phyloP scores from a whole-genome alignment of 2,113 vertebrate genomes.

The Nyctereutes procyonoides region DNA sequence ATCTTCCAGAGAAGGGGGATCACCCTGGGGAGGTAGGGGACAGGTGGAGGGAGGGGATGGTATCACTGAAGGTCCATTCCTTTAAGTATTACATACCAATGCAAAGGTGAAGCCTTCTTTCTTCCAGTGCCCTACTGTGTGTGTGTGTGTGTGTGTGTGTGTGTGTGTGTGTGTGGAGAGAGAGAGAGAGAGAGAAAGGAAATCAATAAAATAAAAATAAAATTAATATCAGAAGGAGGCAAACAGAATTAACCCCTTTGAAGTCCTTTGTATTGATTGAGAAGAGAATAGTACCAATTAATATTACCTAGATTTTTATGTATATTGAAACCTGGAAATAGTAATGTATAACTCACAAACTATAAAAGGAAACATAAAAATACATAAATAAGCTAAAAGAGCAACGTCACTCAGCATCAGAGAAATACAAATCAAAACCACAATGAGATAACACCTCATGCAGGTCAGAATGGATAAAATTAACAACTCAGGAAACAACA shows the following conservation, averaged over 20 bases:
- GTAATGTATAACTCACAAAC: neutral
- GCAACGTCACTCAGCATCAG: neutral
- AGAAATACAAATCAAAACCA: neutral
- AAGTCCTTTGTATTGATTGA: neutral
- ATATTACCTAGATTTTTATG: neutral
- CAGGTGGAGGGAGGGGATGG: slow-evolving; percentile 76
- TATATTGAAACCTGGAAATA: neutral
- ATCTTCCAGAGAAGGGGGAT: neutral
- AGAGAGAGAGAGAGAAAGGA: no score
- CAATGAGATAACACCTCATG: neutral
- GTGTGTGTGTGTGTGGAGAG: neutral
- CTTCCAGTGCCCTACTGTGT: slow-evolving; percentile 88
- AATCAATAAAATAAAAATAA: neutral
- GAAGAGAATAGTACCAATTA: neutral
- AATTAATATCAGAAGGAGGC: neutral
- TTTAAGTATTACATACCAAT: slow-evolving; percentile 86
- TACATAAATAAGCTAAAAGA: neutral
- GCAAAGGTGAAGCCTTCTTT: slow-evolving; percentile 81
- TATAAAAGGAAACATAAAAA: neutral
- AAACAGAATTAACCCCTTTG: neutral
- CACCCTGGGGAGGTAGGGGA: neutral
- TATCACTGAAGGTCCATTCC: slow-evolving; percentile 93
- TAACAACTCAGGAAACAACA: neutral
- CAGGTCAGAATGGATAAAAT: neutral
- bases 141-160: neutral